These are phyloP conservation scores for Pedetes capensis DNA, from an alignment of 2,113 vertebrate genomes.

Conservation along the genomic window DNA sequence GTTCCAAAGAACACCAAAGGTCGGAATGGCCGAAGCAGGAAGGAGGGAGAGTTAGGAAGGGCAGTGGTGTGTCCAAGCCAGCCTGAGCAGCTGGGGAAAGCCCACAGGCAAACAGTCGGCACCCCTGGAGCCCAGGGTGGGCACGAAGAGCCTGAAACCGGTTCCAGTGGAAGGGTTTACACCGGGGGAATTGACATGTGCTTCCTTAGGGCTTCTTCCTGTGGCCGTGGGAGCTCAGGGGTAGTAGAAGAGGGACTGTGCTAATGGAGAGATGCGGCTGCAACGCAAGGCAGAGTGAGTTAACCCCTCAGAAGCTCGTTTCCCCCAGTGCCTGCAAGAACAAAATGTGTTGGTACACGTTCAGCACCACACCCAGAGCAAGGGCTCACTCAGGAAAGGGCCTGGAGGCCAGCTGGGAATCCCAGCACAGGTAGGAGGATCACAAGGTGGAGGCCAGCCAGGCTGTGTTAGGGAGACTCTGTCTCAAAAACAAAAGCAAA, in stretches of 20 bases:
- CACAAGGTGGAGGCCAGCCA: too few relatives aligned
- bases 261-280: neutral
- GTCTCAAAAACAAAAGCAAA: too few relatives aligned
- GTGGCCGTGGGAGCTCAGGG: neutral
- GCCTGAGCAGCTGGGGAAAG: neutral
- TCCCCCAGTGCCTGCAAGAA: neutral
- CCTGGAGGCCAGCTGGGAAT: too few relatives aligned
- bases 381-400: neutral
- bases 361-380: neutral
- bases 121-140: neutral
- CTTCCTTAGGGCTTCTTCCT: neutral
- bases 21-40: neutral
- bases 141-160: neutral
- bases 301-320: neutral
- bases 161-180: neutral
- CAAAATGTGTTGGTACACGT: neutral
- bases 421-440: too few relatives aligned
- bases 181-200: neutral
- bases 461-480: too few relatives aligned
- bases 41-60: neutral
- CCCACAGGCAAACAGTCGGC: neutral
- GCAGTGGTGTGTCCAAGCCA: too few relatives aligned
- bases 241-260: neutral
- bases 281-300: neutral
- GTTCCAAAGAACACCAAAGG: neutral